Evolutionary conservation across 2,113 vertebrate species (phyloP), one percentile per base, ranked within the genome.

Genomic region (Xenopus laevis): DNA sequence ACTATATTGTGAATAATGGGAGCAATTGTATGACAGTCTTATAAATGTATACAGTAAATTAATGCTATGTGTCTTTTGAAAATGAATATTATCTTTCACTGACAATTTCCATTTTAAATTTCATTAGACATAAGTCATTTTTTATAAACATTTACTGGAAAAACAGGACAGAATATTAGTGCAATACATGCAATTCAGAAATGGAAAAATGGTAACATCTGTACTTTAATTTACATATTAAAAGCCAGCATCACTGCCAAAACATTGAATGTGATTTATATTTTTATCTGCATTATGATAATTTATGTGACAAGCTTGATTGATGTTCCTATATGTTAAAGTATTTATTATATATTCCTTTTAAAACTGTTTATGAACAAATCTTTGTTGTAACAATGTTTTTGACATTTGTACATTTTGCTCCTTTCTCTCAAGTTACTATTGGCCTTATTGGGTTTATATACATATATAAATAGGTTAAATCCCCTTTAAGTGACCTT

Each of bases 201-300:
- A 27, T 27, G 23, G 23, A 27, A 27, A 81, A 77, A 63, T 86
- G 83, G 83, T 74, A 84, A 80, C 72, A 63, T 83, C 85, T 85
- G 79, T 83, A 86, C 84, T 68, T 79, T 62, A 13, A 81, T 84
- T 83, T 86, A 86, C 74, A 83, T 88, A 87, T 85, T 78, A 89
- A 88, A 87, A 91, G 89, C 91, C 90, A 92, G 91, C 90, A 90
- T 91, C 90, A 92, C 91, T 92, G 91, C 91, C 91, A 90, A 86
- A 87, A 87, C 85, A 84, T 85, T 79, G 83, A 77, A 70, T 66
- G 88, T 87, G 88, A 84, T 91, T 86, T 90, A 88, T 81, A 86
- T 91, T 92, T 27, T 68, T 92, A 91, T 83, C 84, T 81, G 78
- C 91, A 91, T 91, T 92, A 52, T 91, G 91, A 90, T 87, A 90